Conservation (phyloP, 1,140 invertebrate species). For the Sitobion miscanthi region DNA sequence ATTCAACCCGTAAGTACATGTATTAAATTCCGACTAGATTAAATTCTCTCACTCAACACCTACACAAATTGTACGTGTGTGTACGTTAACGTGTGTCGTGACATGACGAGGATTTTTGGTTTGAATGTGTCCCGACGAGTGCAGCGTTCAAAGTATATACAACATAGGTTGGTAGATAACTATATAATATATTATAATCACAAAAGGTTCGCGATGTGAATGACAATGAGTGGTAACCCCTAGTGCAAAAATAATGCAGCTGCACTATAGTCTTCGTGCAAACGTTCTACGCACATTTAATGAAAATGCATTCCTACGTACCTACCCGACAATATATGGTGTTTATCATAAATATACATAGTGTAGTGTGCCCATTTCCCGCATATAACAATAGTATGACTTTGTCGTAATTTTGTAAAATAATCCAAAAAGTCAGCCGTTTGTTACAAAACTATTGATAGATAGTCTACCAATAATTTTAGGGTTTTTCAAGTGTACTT, state of each 20-base stretch:
- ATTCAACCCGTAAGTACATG: neutral
- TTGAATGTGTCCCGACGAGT: neutral
- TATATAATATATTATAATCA: neutral
- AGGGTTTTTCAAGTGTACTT: too few species aligned
- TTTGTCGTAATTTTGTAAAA: neutral
- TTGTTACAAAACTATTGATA: neutral
- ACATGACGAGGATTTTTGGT: neutral
- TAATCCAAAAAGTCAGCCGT: neutral
- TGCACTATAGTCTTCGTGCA: conserved; percentile 6
- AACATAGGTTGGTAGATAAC: neutral
- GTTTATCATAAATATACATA: too few species aligned
- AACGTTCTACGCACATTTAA: neutral
- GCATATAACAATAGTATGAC: neutral
- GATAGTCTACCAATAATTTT: neutral
- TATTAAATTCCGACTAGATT: neutral
- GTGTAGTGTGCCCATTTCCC: neutral
- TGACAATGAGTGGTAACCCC: neutral
- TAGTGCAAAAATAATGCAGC: neutral
- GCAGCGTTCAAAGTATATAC: neutral
- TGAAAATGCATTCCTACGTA: neutral
- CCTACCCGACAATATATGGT: too few species aligned
- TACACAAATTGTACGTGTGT: neutral
- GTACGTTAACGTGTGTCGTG: neutral
- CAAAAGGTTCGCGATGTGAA: neutral
- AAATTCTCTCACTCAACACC: neutral